These are phyloP conservation scores for Stenolophus ochropezus DNA, from an alignment of 2,888 invertebrate genomes.

Conservation along the genomic window DNA sequence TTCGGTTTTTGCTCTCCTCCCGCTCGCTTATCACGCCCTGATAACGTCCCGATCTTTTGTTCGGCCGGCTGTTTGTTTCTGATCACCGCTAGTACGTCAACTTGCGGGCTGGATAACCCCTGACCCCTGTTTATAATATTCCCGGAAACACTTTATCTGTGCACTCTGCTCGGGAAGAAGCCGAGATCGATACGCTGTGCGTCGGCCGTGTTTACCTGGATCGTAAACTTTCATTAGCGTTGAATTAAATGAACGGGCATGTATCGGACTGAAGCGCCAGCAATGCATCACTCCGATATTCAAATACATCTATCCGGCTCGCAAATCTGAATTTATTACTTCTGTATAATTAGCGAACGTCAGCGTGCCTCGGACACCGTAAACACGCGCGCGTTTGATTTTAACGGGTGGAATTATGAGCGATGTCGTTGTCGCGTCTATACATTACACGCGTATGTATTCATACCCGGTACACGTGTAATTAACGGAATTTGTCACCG, in stretches of 20 bases:
- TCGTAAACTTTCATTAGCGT: constrained; percentile 73
- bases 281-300: constrained; percentile 69
- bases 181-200: constrained; percentile 15
- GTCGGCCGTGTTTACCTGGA: constrained; percentile 53
- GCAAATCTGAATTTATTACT: constrained; percentile 73
- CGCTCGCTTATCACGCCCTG: constrained; percentile 40
- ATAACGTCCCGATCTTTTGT: constrained; percentile 55
- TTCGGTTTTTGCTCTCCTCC: constrained; percentile 50
- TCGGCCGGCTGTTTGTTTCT: constrained; percentile 48
- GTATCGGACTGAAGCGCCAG: not conserved
- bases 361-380: constrained; percentile 65
- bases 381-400: constrained; percentile 50
- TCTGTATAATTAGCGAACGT: constrained; percentile 70
- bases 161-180: not conserved
- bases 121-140: constrained; percentile 44
- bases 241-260: constrained; percentile 73
- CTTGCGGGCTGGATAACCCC: constrained; percentile 38
- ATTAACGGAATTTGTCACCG: constrained; percentile 52
- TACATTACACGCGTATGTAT: constrained; percentile 42
- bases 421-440: constrained; percentile 46
- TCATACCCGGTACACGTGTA: constrained; percentile 20
- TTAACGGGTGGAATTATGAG: constrained; percentile 50
- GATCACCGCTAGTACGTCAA: constrained; percentile 42
- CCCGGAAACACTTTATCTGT: not conserved
- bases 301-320: constrained; percentile 70